Conservation (phyloP, 2,888 invertebrate genomes). For the Leptogaster cylindrica region DNA sequence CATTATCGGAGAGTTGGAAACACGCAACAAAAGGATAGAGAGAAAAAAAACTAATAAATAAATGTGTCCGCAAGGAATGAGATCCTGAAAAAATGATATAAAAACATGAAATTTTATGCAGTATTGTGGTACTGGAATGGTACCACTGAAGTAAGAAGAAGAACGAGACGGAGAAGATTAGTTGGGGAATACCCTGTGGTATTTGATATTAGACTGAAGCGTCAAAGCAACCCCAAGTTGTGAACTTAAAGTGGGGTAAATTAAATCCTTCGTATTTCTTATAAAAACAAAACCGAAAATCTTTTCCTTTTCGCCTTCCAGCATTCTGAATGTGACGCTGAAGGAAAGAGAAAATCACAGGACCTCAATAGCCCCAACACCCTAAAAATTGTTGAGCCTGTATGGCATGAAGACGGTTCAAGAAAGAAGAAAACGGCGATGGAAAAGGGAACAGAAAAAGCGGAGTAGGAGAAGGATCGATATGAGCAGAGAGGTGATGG, state of each 20-base stretch:
- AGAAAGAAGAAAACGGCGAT: conserved; percentile 9
- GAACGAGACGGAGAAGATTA: too few relatives aligned
- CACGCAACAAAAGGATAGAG: conserved; percentile 18
- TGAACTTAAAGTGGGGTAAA: neutral
- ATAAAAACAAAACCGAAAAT: conserved; percentile 15
- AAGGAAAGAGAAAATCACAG: conserved; percentile 27
- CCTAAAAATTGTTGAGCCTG: conserved; percentile 35
- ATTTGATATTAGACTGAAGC: too few relatives aligned
- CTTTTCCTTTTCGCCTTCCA: neutral
- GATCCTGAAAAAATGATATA: conserved; percentile 27
- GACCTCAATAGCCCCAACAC: conserved; percentile 36
- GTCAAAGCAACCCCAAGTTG: too few relatives aligned
- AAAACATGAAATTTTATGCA: neutral
- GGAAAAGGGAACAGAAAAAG: neutral
- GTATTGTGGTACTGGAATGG: conserved; percentile 1
- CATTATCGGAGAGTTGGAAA: conserved; percentile 4
- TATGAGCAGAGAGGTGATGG: conserved; percentile 37
- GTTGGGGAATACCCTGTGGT: too few relatives aligned
- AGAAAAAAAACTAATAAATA: too few relatives aligned
- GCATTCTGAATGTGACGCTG: neutral
- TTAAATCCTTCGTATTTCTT: conserved; percentile 7
- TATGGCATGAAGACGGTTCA: conserved; percentile 24
- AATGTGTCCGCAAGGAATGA: neutral
- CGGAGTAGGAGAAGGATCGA: conserved; percentile 43
- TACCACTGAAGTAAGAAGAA: too few relatives aligned